Conservation (phyloP, 2,113 vertebrate species). For the Opisthocomus hoazin region DNA sequence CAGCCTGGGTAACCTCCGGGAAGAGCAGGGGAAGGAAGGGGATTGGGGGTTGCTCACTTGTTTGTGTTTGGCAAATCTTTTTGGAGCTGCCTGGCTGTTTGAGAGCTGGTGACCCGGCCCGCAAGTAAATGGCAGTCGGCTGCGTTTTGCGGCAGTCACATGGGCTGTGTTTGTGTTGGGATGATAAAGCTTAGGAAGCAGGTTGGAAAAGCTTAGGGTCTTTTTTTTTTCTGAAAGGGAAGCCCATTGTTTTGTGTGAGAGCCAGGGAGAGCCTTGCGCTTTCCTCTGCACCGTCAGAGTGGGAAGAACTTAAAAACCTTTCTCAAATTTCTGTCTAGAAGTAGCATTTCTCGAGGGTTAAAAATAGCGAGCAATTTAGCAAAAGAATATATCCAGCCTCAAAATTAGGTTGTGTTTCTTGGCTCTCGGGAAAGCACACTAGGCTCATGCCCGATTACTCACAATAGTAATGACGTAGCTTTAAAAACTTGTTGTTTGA, state of each 20-base stretch:
- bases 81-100: background rate
- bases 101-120: background rate
- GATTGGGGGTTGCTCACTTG: background rate
- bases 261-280: background rate
- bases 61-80: background rate
- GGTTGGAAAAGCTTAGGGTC: constrained; percentile 40
- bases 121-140: background rate
- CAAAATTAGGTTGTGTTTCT: background rate
- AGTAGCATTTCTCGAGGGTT: constrained; percentile 9
- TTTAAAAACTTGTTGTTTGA: background rate
- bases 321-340: background rate
- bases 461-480: background rate
- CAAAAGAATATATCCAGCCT: background rate
- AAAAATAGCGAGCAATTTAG: constrained; percentile 17
- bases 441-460: background rate
- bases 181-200: constrained; percentile 6
- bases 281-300: background rate
- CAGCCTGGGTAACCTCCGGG: background rate
- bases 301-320: background rate
- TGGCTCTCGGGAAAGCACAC: background rate
- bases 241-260: constrained; percentile 22
- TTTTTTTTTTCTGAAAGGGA: background rate
- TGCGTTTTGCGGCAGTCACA: background rate
- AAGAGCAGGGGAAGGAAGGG: background rate
- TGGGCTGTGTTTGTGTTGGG: constrained; percentile 2